These are phyloP conservation scores for Ypsolopha scabrella DNA, from an alignment of 2,888 invertebrate genomes.

Conservation along the genomic window DNA sequence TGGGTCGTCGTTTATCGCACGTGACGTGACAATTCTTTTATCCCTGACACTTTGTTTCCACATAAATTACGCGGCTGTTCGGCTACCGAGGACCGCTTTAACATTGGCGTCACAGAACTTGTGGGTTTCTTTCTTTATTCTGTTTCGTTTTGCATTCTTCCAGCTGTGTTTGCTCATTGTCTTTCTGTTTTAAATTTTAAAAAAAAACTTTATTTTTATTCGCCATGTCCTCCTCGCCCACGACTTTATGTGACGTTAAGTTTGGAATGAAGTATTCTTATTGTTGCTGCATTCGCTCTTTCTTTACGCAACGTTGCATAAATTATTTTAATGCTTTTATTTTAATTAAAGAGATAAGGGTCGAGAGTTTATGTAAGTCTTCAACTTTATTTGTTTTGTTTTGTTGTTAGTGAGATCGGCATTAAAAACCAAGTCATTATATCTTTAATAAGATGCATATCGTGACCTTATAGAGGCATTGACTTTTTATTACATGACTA, in stretches of 20 bases:
- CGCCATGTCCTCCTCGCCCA: conserved; percentile 52
- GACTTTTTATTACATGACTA: conserved; percentile 7
- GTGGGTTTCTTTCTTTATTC: conserved; percentile 40
- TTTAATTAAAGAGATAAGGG: conserved; percentile 36
- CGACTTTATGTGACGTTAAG: conserved; percentile 66
- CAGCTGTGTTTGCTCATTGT: conserved; percentile 68
- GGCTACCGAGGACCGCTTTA: conserved; percentile 41
- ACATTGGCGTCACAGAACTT: conserved; percentile 33
- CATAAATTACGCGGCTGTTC: conserved; percentile 51
- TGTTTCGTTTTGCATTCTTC: conserved; percentile 61
- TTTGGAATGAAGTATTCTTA: conserved; percentile 63
- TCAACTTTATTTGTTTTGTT: neutral
- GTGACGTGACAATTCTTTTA: conserved; percentile 56
- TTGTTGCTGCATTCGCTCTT: conserved; percentile 43
- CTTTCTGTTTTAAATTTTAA: conserved; percentile 57
- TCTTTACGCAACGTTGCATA: conserved; percentile 58
- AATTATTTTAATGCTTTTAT: conserved; percentile 46
- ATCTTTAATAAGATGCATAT: neutral
- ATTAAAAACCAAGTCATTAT: neutral
- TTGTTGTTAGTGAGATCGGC: neutral
- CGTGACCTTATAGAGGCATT: conserved; percentile 9
- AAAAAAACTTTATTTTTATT: conserved; percentile 52
- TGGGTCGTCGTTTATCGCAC: conserved; percentile 41
- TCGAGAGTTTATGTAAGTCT: conserved; percentile 4
- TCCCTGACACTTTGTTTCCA: conserved; percentile 47